Base-by-base conservation (phyloP, 2,888 invertebrate species). In the Romanomermis culicivorax region DNA sequence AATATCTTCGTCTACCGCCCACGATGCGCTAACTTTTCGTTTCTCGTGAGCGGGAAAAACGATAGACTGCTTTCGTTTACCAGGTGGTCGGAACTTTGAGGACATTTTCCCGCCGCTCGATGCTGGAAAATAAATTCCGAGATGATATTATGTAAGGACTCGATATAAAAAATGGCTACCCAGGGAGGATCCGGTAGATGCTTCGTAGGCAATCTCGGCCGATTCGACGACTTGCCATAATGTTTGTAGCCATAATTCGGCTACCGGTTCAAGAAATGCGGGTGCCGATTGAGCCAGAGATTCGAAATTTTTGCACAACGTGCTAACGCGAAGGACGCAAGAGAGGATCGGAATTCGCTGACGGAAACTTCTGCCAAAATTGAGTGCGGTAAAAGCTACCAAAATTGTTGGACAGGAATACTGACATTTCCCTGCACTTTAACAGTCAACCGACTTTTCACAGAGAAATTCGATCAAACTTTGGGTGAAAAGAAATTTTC, bases 1-100 rank as follows among this genome's bases (percentile, higher is more conserved):
- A 58, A 93, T 89, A 68, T 93, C 91, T 64, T 87, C 87, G 71
- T 93, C 91, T 61, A 85, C 85, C 1, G 89, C 77, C 89, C 89
- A 86, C 14, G 81, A 79, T 1, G 84, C 83, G 64, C 83, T 83
- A 61, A 83, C 82, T 56, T 85, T 80, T 58, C 81, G 73, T 62
- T 80, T 58, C 36, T 61, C 59, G 26, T 25, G 20, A 11, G 50
- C 53, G 20, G n/a, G n/a, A n/a, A n/a, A n/a, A n/a, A n/a, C n/a
- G n/a, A n/a, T n/a, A n/a, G n/a, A n/a, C 25, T 26, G n/a, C 51
- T 27, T 11, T 20, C 48, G 25, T 20, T 24, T 11, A 11, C 48
- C 30, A 27, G 3, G 42, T 42, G 11, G 42, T n/a, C 42, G n/a
- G 42, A n/a, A n/a, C 11, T 14, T n/a, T n/a, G n/a, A n/a, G n/a